A percentile compares a stretch with the other conserved stretches of the same genome.
phyloP scores from a whole-genome alignment of 2,113 vertebrate genomes.

The Cottus gobio region DNA sequence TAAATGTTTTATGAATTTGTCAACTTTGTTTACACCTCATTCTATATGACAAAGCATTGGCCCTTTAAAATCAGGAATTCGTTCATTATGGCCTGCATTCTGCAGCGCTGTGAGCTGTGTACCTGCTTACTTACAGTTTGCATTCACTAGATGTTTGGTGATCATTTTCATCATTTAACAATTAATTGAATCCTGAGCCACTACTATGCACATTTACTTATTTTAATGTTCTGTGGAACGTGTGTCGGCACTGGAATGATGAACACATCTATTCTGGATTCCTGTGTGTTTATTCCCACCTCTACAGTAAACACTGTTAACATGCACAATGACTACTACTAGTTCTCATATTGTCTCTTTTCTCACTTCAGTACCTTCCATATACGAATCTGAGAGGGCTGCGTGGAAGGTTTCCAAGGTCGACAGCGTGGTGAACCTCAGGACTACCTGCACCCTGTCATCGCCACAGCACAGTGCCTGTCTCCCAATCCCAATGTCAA shows the following conservation, averaged over 20 bases:
- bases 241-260: not conserved
- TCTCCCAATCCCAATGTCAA: not conserved
- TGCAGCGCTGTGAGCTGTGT: not conserved
- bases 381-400: constrained; percentile 91
- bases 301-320: not conserved
- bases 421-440: constrained; percentile 20
- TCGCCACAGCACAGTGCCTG: constrained; percentile 62
- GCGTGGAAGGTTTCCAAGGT: constrained; percentile 33
- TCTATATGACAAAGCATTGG: not conserved
- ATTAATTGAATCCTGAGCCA: constrained; percentile 18
- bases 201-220: constrained; percentile 16
- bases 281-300: not conserved
- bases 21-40: not conserved
- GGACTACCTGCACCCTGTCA: constrained; percentile 36
- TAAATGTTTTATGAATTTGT: not conserved
- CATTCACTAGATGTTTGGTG: constrained; percentile 21
- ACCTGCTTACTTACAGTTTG: not conserved
- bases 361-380: constrained; percentile 92
- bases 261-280: not conserved
- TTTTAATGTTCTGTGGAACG: constrained; percentile 5
- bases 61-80: not conserved
- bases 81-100: not conserved
- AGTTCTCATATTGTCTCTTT: constrained; percentile 26
- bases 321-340: not conserved
- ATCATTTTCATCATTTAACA: constrained; percentile 28